phyloP scores from a whole-genome alignment of 2,113 vertebrate species.

The Campylomormyrus tamandua region DNA sequence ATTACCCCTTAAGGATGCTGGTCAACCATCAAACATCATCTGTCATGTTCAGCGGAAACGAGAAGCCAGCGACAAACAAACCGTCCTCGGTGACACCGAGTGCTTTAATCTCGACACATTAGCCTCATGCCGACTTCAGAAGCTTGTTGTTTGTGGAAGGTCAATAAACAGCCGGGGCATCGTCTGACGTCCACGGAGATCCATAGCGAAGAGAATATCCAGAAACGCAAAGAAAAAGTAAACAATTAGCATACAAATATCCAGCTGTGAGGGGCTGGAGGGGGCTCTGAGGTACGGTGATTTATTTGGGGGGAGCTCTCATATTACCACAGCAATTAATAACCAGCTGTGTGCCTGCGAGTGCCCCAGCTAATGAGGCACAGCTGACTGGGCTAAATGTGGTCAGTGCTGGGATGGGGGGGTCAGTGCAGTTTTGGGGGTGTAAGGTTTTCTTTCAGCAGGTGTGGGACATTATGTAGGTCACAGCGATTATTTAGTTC shows the following conservation, averaged over 20 bases:
- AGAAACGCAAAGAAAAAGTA: not conserved
- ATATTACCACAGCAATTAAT: not conserved
- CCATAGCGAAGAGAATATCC: not conserved
- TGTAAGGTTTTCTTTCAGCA: not conserved
- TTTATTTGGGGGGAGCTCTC: not conserved
- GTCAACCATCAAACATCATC: not conserved
- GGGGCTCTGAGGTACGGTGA: not conserved
- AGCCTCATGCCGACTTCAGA: not conserved
- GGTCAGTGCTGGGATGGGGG: not conserved
- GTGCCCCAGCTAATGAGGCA: not conserved
- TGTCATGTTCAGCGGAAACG: not conserved
- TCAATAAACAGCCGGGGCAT: not conserved
- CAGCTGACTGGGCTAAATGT: not conserved
- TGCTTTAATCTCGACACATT: not conserved
- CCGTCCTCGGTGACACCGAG: no score
- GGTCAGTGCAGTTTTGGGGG: not conserved
- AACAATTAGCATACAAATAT: not conserved
- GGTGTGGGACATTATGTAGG: not conserved
- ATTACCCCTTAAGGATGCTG: not conserved
- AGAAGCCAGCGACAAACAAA: not conserved
- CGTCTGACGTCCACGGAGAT: not conserved
- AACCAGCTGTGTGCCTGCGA: not conserved
- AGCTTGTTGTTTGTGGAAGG: not conserved
- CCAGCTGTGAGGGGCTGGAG: not conserved
- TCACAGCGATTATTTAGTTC: not conserved